Evolutionary conservation across 2,888 invertebrate genomes (phyloP).

Genomic region (Meteorus colon): DNA sequence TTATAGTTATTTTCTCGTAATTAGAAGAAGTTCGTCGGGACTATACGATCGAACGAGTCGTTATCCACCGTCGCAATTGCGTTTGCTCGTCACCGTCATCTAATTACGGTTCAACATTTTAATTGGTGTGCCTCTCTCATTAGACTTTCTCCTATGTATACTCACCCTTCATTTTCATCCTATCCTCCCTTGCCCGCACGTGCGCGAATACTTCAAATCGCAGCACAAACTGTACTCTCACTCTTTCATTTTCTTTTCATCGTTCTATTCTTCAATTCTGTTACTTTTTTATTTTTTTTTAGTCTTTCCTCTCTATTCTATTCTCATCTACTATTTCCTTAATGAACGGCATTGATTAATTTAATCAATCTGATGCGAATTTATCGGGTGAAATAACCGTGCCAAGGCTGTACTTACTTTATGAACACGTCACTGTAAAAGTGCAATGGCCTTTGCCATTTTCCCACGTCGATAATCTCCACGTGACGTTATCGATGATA

Average conservation of each 20-base stretch:
- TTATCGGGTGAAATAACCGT: conserved; percentile 17
- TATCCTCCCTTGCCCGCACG: conserved; percentile 18
- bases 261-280: conserved; percentile 1
- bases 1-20: conserved; percentile 62
- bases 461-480: conserved; percentile 18
- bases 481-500: conserved; percentile 7
- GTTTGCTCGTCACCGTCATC: conserved; percentile 59
- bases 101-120: conserved; percentile 61
- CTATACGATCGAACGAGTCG: conserved; percentile 35
- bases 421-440: background rate
- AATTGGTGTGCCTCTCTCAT: conserved; percentile 64
- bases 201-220: conserved; percentile 21
- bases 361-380: conserved; percentile 50
- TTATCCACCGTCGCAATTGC: conserved; percentile 39
- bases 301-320: conserved; percentile 27
- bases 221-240: conserved; percentile 31
- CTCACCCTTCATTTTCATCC: conserved; percentile 19
- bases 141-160: conserved; percentile 50
- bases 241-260: conserved; percentile 10
- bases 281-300: conserved; percentile 30
- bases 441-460: background rate
- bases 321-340: conserved; percentile 43
- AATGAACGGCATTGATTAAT: conserved; percentile 57
- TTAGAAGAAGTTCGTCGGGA: conserved; percentile 59
- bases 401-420: conserved; percentile 19